These are phyloP conservation scores for Eilema sororculum DNA, from an alignment of 2,888 invertebrate genomes.

Conservation along the genomic window DNA sequence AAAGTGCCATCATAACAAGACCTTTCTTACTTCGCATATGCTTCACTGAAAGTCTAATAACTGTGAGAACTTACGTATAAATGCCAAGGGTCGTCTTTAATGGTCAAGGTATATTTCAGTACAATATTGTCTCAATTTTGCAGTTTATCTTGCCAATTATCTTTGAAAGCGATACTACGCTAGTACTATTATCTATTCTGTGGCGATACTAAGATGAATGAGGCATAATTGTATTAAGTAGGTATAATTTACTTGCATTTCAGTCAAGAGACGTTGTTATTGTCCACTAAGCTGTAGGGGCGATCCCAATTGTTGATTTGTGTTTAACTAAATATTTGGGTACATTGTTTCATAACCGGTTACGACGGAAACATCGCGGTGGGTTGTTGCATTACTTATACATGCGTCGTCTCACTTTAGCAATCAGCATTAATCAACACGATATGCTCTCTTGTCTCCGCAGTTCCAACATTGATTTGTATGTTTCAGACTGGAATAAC, in stretches of 20 bases:
- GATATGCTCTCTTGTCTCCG: conserved; percentile 78
- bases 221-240: conserved; percentile 50
- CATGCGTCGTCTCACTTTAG: conserved; percentile 84
- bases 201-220: conserved; percentile 65
- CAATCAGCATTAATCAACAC: conserved; percentile 86
- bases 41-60: conserved; percentile 43
- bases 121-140: conserved; percentile 43
- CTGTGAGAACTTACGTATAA: conserved; percentile 39
- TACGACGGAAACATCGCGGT: conserved; percentile 79
- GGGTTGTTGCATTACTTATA: conserved; percentile 83
- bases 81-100: conserved; percentile 35
- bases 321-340: conserved; percentile 79
- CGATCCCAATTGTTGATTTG: conserved; percentile 67
- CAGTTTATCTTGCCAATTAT: conserved; percentile 60
- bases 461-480: conserved; percentile 77
- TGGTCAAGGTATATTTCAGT: conserved; percentile 40
- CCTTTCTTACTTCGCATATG: conserved; percentile 42
- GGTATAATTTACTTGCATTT: conserved; percentile 52
- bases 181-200: too few relatives aligned
- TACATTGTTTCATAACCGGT: conserved; percentile 85
- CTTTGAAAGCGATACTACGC: conserved; percentile 56
- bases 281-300: conserved; percentile 62
- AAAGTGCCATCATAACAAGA: conserved; percentile 48
- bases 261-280: conserved; percentile 42
- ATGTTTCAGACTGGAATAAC: conserved; percentile 65